These are phyloP conservation scores for Zaprionus gabonicus DNA, from an alignment of 1,140 invertebrate species.

Conservation along the genomic window DNA sequence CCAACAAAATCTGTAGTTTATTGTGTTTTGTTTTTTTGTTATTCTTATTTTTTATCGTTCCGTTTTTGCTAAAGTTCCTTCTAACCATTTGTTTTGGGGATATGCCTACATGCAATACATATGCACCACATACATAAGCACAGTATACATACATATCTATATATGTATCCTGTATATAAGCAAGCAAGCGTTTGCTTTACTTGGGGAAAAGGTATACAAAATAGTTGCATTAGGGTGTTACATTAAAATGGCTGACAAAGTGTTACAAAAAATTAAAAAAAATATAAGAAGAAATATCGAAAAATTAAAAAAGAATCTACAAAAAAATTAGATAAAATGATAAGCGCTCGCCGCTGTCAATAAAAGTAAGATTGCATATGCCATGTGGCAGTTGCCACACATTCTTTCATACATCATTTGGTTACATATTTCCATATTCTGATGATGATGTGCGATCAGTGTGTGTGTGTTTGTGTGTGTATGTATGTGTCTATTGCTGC, in stretches of 20 bases:
- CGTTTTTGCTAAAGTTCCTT: constrained; percentile 5
- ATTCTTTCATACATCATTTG: background rate
- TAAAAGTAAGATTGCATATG: constrained; percentile 50
- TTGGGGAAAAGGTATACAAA: constrained; percentile 16
- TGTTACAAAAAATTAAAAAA: constrained; percentile 30
- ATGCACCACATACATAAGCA: constrained; percentile 3
- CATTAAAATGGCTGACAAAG: constrained; percentile 42
- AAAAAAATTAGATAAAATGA: constrained; percentile 39
- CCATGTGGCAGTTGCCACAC: constrained; percentile 32
- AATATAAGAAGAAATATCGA: constrained; percentile 18
- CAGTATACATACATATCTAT: constrained; percentile 5
- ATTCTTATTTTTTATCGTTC: background rate
- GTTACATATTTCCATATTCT: background rate
- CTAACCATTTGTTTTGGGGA: constrained; percentile 4
- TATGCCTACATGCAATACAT: background rate
- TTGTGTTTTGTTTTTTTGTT: background rate
- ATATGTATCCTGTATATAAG: constrained; percentile 11
- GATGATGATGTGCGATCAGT: background rate
- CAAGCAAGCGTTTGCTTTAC: constrained; percentile 13
- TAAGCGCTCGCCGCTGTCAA: constrained; percentile 47
- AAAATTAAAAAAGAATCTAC: constrained; percentile 11
- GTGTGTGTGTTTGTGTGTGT: background rate
- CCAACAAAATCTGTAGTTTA: background rate
- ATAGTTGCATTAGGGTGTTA: constrained; percentile 16
- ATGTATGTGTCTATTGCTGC: background rate